Base-by-base conservation (phyloP, 2,797 vertebrate species). In the Antrozous pallidus region DNA sequence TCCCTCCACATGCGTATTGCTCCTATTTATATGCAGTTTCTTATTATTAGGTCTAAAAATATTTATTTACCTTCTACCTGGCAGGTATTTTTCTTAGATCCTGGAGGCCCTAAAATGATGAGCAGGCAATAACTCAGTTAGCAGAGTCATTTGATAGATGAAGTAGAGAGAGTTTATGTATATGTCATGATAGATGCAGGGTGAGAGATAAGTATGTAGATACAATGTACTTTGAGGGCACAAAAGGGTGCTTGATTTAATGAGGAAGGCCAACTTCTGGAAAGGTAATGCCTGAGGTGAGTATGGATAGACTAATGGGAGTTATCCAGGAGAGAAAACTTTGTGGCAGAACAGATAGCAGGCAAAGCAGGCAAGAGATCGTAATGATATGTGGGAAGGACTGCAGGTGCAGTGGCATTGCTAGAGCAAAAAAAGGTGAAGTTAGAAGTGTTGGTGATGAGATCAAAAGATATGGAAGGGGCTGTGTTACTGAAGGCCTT, bases 1-100 rank as follows among this genome's bases (percentile, higher is more conserved):
- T 10, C 24, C 8, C 2, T 20, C 6, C 17, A 1, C 3, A 2
- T 13, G 2, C 49, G 17, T 38, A 9, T 51, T 38, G 31, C 6
- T 31, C 1, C 45, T 81, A 6, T 85, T 71, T 85, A 36, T 80
- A 31, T 91, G 31, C 22, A 33, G 42, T 69, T 36, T 54, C 13
- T 45, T 22, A 74, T 58, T 9, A 33, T 74, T 88, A 22, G 33
- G 22, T 80, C 26, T 80, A 28, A 75, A 93, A 78, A 51, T 28
- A 58, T 80, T 71, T 75, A 40, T 54, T 80, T 80, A 75, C 40
- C 71, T 54, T 69, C 33, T 86, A 8, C 8, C 69, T 63, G 38
- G 28, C 36, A 47, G 9, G 31, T 38, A 61, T 45, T 81, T 77
- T 61, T 61, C 24, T 77, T 65, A 79, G 40, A 61, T 31, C 71